These are phyloP conservation scores for Machimus atricapillus DNA, from an alignment of 2,888 invertebrate genomes.

Conservation along the genomic window DNA sequence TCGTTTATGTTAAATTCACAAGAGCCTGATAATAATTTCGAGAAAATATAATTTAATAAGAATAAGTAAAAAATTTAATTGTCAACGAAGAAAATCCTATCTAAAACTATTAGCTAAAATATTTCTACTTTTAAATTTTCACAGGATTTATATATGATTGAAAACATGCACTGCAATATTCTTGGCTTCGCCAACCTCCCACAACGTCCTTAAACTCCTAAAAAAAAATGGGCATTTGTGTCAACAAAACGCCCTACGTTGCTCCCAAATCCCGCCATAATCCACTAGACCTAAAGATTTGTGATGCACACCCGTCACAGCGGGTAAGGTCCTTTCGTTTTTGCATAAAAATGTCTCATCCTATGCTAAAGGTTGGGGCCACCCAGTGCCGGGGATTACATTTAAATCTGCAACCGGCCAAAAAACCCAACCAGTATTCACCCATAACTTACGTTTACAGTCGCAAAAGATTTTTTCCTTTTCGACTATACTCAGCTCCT, in stretches of 20 bases:
- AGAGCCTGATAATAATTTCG: too few species aligned
- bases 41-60: too few species aligned
- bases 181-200: not conserved
- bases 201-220: not conserved
- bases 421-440: not conserved
- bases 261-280: not conserved
- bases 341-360: slow-evolving; percentile 30
- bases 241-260: not conserved
- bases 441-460: slow-evolving; percentile 31
- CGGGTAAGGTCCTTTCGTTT: slow-evolving; percentile 17
- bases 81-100: too few species aligned
- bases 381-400: slow-evolving; percentile 17
- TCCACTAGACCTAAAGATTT: slow-evolving; percentile 26
- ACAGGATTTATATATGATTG: not conserved
- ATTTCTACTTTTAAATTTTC: too few species aligned
- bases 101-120: too few species aligned
- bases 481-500: not conserved
- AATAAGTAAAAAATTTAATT: too few species aligned
- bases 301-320: slow-evolving; percentile 17
- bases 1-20: too few species aligned
- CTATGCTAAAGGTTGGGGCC: not conserved
- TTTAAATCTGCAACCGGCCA: slow-evolving; percentile 11
- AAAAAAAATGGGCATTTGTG: not conserved
- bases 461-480: not conserved
- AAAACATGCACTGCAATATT: not conserved